phyloP scores from a whole-genome alignment of 2,888 invertebrate genomes.

The Anarsia innoxiella region DNA sequence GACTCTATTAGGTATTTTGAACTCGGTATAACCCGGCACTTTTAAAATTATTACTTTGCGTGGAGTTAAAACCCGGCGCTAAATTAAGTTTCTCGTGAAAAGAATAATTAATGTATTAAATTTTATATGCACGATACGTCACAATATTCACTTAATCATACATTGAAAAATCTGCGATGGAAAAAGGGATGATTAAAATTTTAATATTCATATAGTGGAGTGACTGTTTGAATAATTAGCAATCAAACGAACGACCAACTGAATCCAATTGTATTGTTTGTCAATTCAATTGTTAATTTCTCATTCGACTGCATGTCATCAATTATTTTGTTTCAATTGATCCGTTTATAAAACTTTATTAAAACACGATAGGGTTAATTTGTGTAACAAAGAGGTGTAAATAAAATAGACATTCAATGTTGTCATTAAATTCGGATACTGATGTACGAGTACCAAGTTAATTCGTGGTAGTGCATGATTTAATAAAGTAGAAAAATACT shows the following conservation, averaged over 20 bases:
- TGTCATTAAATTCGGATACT: too few relatives aligned
- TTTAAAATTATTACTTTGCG: slow-evolving; percentile 15
- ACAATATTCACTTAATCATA: too few relatives aligned
- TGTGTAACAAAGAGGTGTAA: too few relatives aligned
- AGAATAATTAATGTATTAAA: too few relatives aligned
- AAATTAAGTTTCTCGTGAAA: too few relatives aligned
- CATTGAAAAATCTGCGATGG: slow-evolving; percentile 19
- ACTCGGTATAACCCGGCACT: slow-evolving; percentile 14
- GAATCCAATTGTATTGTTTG: slow-evolving; percentile 50
- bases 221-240: slow-evolving; percentile 50
- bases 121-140: too few relatives aligned
- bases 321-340: slow-evolving; percentile 32
- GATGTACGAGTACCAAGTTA: too few relatives aligned
- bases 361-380: slow-evolving; percentile 31
- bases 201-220: slow-evolving; percentile 47
- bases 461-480: too few relatives aligned
- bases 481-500: too few relatives aligned
- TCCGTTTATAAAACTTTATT: slow-evolving; percentile 31
- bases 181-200: slow-evolving; percentile 37
- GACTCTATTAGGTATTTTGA: slow-evolving; percentile 17
- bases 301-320: slow-evolving; percentile 38
- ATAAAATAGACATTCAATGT: too few relatives aligned
- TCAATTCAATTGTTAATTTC: slow-evolving; percentile 52
- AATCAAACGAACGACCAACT: slow-evolving; percentile 32
- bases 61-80: too few relatives aligned